phyloP scores from a whole-genome alignment of 2,797 vertebrate species.

The Sarcoramphus papa region DNA sequence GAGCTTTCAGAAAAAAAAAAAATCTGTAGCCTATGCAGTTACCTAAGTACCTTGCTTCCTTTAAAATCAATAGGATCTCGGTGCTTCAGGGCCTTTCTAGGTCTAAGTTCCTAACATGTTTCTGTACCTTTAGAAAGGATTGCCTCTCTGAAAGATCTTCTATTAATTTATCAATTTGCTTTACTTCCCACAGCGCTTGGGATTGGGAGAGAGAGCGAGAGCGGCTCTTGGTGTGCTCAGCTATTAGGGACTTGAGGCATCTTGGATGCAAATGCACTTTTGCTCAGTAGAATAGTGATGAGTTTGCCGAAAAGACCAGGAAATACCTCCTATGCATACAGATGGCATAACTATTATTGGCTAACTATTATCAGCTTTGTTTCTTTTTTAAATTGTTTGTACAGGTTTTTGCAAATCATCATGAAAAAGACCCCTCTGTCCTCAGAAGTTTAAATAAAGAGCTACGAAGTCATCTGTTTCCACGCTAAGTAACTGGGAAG shows the following conservation, averaged over 20 bases:
- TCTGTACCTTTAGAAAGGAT: not conserved
- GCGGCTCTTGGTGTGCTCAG: not conserved
- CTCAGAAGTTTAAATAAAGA: not conserved
- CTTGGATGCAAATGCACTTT: slow-evolving; percentile 21
- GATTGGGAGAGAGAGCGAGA: not conserved
- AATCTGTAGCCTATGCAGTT: not conserved
- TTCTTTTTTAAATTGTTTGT: not conserved
- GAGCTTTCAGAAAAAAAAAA: not conserved
- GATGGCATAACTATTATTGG: not conserved
- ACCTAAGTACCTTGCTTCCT: not conserved
- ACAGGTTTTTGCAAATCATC: not conserved
- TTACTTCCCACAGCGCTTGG: not conserved
- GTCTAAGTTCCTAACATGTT: not conserved
- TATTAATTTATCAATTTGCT: not conserved
- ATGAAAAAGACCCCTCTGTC: not conserved
- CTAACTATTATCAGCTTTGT: not conserved
- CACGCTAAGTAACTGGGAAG: not conserved
- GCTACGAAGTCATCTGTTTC: not conserved
- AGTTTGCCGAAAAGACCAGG: slow-evolving; percentile 44
- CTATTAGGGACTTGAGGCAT: not conserved
- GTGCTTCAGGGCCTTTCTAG: not conserved
- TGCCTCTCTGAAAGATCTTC: not conserved
- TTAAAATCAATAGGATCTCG: not conserved
- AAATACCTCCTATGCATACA: slow-evolving; percentile 37
- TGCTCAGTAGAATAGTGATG: slow-evolving; percentile 44